Conservation (phyloP, 2,797 vertebrate genomes). For the Premnoplex brunnescens region DNA sequence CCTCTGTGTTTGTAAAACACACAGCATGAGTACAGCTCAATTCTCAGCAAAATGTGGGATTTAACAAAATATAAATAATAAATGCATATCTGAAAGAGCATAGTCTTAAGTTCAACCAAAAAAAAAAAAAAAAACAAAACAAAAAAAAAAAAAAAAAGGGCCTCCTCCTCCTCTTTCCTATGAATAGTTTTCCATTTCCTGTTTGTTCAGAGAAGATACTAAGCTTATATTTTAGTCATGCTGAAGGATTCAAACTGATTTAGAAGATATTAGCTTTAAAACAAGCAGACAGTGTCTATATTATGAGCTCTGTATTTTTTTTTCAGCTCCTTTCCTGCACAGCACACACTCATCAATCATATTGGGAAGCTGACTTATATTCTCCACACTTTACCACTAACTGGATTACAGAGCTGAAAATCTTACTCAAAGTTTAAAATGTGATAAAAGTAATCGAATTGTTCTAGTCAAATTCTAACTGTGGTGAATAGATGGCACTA, state of each 20-base stretch:
- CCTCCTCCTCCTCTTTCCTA: not conserved
- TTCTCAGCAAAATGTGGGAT: not conserved
- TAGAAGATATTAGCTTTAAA: constrained; percentile 80
- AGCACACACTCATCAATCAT: constrained; percentile 91
- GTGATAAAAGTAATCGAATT: constrained; percentile 96
- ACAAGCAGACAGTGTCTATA: constrained; percentile 77
- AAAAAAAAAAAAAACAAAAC: not conserved
- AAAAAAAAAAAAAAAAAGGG: not conserved
- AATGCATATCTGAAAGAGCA: not conserved
- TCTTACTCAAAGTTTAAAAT: constrained; percentile 97
- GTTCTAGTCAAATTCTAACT: constrained; percentile 88
- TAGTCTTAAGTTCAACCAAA: not conserved
- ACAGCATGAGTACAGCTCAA: not conserved
- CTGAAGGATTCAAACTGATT: constrained; percentile 68
- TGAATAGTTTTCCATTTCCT: constrained; percentile 18
- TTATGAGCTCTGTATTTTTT: constrained; percentile 80
- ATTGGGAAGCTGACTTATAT: constrained; percentile 83
- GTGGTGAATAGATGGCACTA: constrained; percentile 97
- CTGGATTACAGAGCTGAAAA: constrained; percentile 88
- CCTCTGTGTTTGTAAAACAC: not conserved
- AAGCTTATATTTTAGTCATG: constrained; percentile 48
- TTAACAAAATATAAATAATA: constrained; percentile 33
- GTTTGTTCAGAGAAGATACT: constrained; percentile 7
- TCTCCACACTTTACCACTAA: constrained; percentile 84
- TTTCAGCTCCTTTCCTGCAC: constrained; percentile 79